These are phyloP conservation scores for Talpa occidentalis DNA, from an alignment of 2,113 vertebrate genomes.

Conservation along the genomic window DNA sequence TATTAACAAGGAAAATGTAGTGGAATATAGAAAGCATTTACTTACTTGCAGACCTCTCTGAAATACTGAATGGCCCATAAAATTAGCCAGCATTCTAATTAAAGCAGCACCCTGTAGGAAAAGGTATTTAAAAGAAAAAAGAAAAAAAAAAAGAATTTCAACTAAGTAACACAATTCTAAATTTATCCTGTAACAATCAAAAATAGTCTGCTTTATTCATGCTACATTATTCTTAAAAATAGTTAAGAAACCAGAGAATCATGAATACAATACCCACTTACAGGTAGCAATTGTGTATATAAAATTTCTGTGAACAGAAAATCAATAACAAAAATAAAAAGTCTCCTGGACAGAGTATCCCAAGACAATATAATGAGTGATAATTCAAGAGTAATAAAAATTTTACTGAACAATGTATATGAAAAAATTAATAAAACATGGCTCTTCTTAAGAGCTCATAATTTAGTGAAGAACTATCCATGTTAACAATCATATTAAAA, in stretches of 20 bases:
- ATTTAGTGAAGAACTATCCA: background rate
- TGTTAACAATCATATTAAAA: constrained; percentile 15
- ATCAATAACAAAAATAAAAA: background rate
- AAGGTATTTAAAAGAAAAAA: constrained; percentile 43
- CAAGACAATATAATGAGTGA: background rate
- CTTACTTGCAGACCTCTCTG: constrained; percentile 97
- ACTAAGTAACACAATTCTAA: constrained; percentile 19
- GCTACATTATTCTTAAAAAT: constrained; percentile 24
- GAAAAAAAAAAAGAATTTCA: constrained; percentile 36
- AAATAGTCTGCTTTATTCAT: constrained; percentile 34
- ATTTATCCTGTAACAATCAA: background rate
- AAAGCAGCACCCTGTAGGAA: constrained; percentile 94
- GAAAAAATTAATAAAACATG: constrained; percentile 30
- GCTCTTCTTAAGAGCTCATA: background rate
- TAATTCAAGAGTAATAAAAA: constrained; percentile 11
- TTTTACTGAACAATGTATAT: background rate
- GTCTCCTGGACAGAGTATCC: background rate
- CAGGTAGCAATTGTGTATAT: background rate
- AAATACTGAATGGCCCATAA: constrained; percentile 97
- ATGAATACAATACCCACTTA: background rate
- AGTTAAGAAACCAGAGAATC: constrained; percentile 33
- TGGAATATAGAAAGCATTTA: constrained; percentile 78
- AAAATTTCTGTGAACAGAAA: background rate
- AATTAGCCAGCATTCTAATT: constrained; percentile 98
- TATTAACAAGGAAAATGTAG: background rate